Conservation (phyloP, 2,797 vertebrate genomes). For the Aerospiza tachiro region DNA sequence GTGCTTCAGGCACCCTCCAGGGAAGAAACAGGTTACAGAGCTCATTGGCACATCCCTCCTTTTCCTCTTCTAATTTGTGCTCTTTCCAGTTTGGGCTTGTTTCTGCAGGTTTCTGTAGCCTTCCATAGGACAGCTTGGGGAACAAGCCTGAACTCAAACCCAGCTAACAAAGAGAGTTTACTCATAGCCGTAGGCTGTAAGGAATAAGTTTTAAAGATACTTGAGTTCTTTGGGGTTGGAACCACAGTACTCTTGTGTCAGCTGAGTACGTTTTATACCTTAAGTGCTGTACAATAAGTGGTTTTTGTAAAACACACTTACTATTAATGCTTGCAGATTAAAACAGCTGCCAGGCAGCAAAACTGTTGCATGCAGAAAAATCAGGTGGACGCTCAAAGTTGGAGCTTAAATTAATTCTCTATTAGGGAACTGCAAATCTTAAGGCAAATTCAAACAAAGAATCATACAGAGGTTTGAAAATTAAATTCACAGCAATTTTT, state of each 20-base stretch:
- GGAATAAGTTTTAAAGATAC: neutral
- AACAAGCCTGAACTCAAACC: conserved; percentile 27
- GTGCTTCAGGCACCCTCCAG: neutral
- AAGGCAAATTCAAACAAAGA: neutral
- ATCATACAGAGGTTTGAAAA: neutral
- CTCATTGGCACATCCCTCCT: neutral
- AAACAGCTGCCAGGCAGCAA: neutral
- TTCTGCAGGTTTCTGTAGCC: neutral
- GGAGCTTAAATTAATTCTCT: neutral
- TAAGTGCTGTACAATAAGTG: neutral
- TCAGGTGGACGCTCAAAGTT: neutral
- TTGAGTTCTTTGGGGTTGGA: neutral
- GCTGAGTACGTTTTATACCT: neutral
- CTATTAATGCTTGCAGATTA: neutral
- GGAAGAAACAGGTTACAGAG: neutral
- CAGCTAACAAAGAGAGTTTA: neutral
- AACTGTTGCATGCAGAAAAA: neutral
- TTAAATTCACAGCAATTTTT: conserved; percentile 2
- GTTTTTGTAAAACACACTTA: neutral
- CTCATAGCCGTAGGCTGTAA: neutral
- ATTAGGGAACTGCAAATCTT: neutral
- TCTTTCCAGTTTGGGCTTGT: conserved; percentile 33
- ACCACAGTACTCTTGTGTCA: neutral
- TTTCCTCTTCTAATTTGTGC: neutral
- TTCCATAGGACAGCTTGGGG: neutral